Base-by-base conservation (phyloP, 2,113 vertebrate genomes). In the Climacteris rufus region DNA sequence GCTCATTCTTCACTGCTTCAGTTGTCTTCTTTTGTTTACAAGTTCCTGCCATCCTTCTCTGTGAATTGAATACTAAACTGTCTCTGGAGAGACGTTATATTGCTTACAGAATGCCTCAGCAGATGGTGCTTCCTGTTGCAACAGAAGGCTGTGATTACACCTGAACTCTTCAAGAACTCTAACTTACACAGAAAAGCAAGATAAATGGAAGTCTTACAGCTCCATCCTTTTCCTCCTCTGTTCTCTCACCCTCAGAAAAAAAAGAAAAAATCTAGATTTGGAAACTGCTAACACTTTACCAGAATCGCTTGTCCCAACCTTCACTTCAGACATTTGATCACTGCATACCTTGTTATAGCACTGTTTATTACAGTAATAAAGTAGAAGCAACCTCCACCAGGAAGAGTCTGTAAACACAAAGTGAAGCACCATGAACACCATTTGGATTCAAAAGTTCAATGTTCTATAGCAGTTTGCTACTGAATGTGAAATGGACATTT, bases 1-100 rank as follows among this genome's bases (percentile, higher is more conserved):
- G 74, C 91, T 96, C 94, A 98, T 97, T 96, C 97, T 97, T 98
- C 97, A 94, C 89, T 97, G 97, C 97, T 98, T 95, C 96, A 90
- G 95, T 97, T 98, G 96, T 97, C 97, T 98, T 96, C 97, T 97
- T 98, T 98, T 98, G 98, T 98, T 98, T 98, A 98, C 97, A 98
- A 98, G 96, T 97, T 96, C 89, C 97, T 97, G 97, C 97, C 97
- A 98, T 98, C 94, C 93, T 98, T 98, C 97, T 98, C 95, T 98
- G 98, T 98, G 98, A 98, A 98, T 95, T 98, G 98, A 98, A 98
- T 98, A 97, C 98, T 98, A 98, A 98, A 97, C 96, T 97, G 87
- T 98, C 98, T 98, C 98, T 95, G 81, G 98, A 98, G 98, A 98
- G 96, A 98, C 76, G 53, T 98, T 97, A 97, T 97, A 98, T 97